Base-by-base conservation (phyloP, 2,113 vertebrate species). In the Nerophis ophidion region DNA sequence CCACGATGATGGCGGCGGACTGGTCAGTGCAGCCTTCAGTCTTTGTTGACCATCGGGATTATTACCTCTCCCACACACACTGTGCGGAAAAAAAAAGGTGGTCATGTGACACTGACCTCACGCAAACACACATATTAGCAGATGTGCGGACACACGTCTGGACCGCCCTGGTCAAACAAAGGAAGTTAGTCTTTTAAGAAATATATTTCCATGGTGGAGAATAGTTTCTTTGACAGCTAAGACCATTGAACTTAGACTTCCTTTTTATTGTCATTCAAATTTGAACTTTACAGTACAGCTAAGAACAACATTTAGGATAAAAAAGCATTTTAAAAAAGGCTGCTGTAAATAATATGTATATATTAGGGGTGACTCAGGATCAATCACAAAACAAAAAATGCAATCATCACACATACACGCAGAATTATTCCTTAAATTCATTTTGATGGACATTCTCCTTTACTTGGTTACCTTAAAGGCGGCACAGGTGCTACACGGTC, bases 41-140 rank as follows among this genome's bases (percentile, higher is more conserved):
- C 75, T 69, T 56, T 84, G 80, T 85, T 89, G 79, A 89, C 86
- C 77, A 47, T 77, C 81, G 84, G 82, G 81, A 85, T 84, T 85
- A 84, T 87, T 86, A 84, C 88, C 85, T 85, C 73, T 55, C 59
- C n/a, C 69, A 83, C 83, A 81, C 84, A 86, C 81, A 76, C 72
- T 80, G 73, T 69, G 76, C 78, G 26, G 77, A 81, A 77, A 72
- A 76, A 74, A 74, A 76, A 80, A 79, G 82, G 76, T 86, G 77
- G 86, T 83, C 76, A 66, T 66, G 66, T 72, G 46, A 62, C 68
- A 53, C 71, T 76, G 73, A 71, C 66, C 61, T 55, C 61, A 65
- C 63, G 56, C 73, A 66, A 68, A 59, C 60, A 63, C 69, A 51
- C 55, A 47, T 38, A 46, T 16, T 35, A 16, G 56, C 40, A 46